These are phyloP conservation scores for Mantis religiosa DNA, from an alignment of 2,888 invertebrate genomes.

Conservation along the genomic window DNA sequence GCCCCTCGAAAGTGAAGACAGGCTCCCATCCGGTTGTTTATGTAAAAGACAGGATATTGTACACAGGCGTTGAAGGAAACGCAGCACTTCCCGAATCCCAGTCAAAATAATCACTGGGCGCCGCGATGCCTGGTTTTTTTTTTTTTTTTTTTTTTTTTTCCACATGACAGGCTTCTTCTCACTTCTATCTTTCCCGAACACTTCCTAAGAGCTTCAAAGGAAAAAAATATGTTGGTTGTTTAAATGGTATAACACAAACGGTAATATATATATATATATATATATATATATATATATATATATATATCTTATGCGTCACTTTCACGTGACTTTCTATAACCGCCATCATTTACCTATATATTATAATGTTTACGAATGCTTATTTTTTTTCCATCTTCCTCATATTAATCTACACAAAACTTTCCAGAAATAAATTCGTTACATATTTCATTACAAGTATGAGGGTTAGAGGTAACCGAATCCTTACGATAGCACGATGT, in stretches of 20 bases:
- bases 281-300: too few relatives aligned
- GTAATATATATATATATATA: too few relatives aligned
- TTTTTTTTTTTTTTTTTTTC: background rate
- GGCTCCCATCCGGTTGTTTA: background rate
- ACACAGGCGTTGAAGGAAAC: background rate
- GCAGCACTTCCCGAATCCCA: background rate
- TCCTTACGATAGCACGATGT: too few relatives aligned
- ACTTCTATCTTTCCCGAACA: background rate
- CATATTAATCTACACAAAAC: too few relatives aligned
- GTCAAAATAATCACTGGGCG: background rate
- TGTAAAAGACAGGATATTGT: background rate
- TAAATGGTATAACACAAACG: background rate
- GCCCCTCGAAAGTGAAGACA: background rate
- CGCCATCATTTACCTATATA: background rate
- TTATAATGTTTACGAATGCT: background rate
- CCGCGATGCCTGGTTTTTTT: background rate
- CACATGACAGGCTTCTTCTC: background rate
- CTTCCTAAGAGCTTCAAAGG: background rate
- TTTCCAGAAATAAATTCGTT: too few relatives aligned
- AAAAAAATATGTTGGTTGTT: background rate
- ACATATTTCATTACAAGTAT: too few relatives aligned
- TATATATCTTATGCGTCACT: too few relatives aligned
- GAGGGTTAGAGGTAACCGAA: too few relatives aligned
- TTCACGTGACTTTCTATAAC: too few relatives aligned
- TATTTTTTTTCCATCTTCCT: too few relatives aligned